Evolutionary conservation across 2,888 invertebrate genomes (phyloP), one percentile per base, ranked within the genome.

Genomic region (Autographa pulchrina): DNA sequence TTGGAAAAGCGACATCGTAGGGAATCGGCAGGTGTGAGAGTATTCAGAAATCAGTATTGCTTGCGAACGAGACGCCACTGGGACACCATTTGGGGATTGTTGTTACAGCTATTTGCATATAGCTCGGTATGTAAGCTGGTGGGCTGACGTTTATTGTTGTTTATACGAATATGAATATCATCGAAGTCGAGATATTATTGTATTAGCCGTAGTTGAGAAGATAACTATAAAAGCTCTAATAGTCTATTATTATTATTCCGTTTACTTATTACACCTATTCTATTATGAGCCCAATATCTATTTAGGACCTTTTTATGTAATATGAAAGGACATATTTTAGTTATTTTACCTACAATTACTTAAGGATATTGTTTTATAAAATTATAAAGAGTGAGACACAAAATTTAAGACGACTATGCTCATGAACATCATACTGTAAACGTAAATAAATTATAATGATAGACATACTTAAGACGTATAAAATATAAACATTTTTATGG

Each of bases 81-180:
- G 92, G 92, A 91, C 88, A 78, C 77, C 71, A 77, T 76, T 77
- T 76, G 85, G 88, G 84, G 86, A 85, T 85, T 86, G 87, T 88
- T 87, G 89, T 87, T 84, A 85, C 86, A 84, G 75, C 85, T 88
- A 92, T 93, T 92, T 92, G 89, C 91, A 93, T 93, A 89, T 86
- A 59, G 38, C 84, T 83, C 73, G 70, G 77, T 72, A 72, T 74
- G 78, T 80, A 80, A 82, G 80, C 78, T 80, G 64, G 74, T 75
- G 69, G 70, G 68, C 75, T 82, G 78, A 75, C 77, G 81, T 80
- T 73, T 77, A 79, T 81, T 77, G 65, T 78, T 71, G 72, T 83
- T 80, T 75, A 78, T 68, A 72, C 60, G 75, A 70, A 64, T 76
- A 56, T 68, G 70, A 62, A 63, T 35, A 72, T 18, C 56, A 64